phyloP scores from a whole-genome alignment of 2,888 invertebrate species.

The Rhopalosiphum nymphaeae region DNA sequence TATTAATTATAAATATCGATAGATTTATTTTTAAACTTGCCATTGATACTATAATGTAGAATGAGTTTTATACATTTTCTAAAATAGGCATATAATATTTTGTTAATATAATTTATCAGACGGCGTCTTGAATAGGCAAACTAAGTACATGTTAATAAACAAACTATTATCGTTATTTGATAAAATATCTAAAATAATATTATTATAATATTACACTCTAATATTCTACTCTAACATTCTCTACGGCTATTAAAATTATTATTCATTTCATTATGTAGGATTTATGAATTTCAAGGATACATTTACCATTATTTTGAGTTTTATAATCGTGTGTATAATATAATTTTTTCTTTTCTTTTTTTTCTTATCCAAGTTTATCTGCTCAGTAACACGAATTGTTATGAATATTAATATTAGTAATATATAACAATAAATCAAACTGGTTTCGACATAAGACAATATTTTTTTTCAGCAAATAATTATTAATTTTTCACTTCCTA shows the following conservation, averaged over 20 bases:
- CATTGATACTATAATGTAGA: background rate
- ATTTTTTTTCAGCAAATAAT: background rate
- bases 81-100: background rate
- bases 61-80: background rate
- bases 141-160: background rate
- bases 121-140: conserved; percentile 61
- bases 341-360: background rate
- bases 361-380: background rate
- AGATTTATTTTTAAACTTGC: background rate
- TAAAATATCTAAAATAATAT: background rate
- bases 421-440: background rate
- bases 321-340: background rate
- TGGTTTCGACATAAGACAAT: background rate
- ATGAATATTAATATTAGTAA: background rate
- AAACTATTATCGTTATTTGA: background rate
- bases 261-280: background rate
- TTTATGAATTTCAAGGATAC: background rate
- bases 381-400: background rate
- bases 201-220: background rate
- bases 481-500: background rate
- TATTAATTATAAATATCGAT: background rate
- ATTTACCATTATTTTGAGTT: background rate
- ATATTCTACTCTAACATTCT: background rate
- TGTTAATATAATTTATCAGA: background rate
- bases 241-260: background rate